phyloP scores from a whole-genome alignment of 2,797 vertebrate species.

The Muscicapa striata region DNA sequence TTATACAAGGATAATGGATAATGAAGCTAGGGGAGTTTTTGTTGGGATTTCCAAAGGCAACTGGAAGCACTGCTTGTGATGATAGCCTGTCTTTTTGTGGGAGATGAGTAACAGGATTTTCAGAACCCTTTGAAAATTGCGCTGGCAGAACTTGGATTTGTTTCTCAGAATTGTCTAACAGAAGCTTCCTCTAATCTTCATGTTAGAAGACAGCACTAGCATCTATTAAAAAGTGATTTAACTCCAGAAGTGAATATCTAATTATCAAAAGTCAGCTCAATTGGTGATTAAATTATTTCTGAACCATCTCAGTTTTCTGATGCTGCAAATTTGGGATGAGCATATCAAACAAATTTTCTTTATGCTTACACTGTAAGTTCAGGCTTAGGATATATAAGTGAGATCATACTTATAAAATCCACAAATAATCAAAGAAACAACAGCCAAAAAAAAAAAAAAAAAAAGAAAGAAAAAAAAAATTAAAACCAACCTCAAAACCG shows the following conservation, averaged over 20 bases:
- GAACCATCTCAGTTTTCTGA: not conserved
- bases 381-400: not conserved
- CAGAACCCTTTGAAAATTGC: not conserved
- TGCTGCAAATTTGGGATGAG: not conserved
- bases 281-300: not conserved
- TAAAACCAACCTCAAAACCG: accelerated
- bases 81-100: not conserved
- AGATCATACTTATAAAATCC: not conserved
- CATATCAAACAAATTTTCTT: not conserved
- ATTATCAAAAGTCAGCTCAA: not conserved
- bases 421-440: not conserved
- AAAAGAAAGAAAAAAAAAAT: too few relatives aligned
- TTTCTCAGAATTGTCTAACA: not conserved
- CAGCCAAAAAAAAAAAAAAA: too few relatives aligned
- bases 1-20: not conserved
- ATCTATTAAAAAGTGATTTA: not conserved
- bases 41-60: not conserved
- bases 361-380: not conserved
- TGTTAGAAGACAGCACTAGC: not conserved
- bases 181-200: not conserved
- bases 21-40: not conserved
- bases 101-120: not conserved
- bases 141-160: not conserved
- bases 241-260: not conserved
- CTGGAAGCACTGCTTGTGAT: not conserved